Evolutionary conservation across 2,888 invertebrate species (phyloP).

Genomic region (Tetramorium bicarinatum): DNA sequence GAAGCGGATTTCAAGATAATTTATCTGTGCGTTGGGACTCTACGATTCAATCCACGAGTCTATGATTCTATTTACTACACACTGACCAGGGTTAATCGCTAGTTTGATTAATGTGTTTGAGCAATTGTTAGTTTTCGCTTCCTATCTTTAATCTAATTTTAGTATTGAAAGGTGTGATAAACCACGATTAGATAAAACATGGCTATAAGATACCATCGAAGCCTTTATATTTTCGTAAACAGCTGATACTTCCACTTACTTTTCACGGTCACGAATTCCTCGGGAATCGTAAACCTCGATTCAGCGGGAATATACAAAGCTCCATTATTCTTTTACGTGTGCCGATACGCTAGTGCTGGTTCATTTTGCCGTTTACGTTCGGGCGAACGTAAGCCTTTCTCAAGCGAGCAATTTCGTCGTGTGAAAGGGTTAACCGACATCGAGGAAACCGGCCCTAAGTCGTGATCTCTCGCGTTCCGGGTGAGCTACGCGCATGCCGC

Average conservation of each 20-base stretch:
- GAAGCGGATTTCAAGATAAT: background rate
- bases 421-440: slow-evolving; percentile 27
- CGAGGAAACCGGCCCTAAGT: slow-evolving; percentile 27
- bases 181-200: slow-evolving; percentile 37
- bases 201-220: background rate
- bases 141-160: slow-evolving; percentile 31
- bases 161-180: slow-evolving; percentile 9
- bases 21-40: background rate
- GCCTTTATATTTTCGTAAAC: slow-evolving; percentile 7
- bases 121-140: background rate
- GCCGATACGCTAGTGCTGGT: background rate
- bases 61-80: background rate
- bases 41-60: background rate
- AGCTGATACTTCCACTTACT: background rate
- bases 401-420: slow-evolving; percentile 22
- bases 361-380: background rate
- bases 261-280: slow-evolving; percentile 11
- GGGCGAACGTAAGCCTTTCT: slow-evolving; percentile 6
- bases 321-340: slow-evolving; percentile 4
- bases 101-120: background rate
- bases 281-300: slow-evolving; percentile 4
- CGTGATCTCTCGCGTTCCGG: slow-evolving; percentile 33
- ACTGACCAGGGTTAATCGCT: slow-evolving; percentile 26
- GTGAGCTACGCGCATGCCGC: slow-evolving; percentile 23
- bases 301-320: background rate